Percentiles rank a stretch among this genome's conserved stretches.
Evolutionary conservation across 2,797 vertebrate species (phyloP).

Genomic region (Echeneis naucrates): DNA sequence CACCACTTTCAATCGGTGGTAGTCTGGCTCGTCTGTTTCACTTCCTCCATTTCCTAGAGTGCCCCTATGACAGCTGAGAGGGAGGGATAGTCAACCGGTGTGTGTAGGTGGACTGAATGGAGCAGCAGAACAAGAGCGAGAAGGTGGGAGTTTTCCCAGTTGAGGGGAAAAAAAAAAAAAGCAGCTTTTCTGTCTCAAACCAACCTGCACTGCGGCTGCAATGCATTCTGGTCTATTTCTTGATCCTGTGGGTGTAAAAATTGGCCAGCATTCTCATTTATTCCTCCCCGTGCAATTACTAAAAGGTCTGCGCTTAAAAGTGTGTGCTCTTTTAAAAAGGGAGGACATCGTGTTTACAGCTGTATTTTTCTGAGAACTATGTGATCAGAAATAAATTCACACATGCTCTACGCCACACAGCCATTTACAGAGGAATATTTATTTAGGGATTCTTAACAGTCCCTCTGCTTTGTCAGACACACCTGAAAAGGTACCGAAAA

Average conservation of each 20-base stretch:
- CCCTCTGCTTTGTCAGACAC: too few relatives aligned
- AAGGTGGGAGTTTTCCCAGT: constrained; percentile 25
- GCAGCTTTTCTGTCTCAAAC: constrained; percentile 3
- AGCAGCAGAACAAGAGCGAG: neutral
- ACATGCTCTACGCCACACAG: neutral
- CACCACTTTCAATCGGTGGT: neutral
- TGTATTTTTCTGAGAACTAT: neutral
- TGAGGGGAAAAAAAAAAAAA: constrained; percentile 25
- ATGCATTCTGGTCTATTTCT: constrained; percentile 54
- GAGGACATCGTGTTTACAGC: neutral
- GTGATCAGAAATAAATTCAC: neutral
- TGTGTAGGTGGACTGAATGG: constrained; percentile 40
- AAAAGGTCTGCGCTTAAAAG: constrained; percentile 1
- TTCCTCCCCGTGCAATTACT: constrained; percentile 15
- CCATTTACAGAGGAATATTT: neutral
- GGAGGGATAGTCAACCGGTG: neutral
- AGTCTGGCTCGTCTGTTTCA: neutral
- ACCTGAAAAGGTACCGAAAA: too few relatives aligned
- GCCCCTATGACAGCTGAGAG: constrained; percentile 9
- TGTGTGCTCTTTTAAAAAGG: neutral
- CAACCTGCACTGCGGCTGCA: constrained; percentile 14
- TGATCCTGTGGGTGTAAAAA: constrained; percentile 38
- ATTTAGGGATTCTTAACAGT: too few relatives aligned
- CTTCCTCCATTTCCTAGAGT: constrained; percentile 40
- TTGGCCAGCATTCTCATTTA: constrained; percentile 15